Base-by-base conservation (phyloP, 2,797 vertebrate genomes). In the Xenops minutus region DNA sequence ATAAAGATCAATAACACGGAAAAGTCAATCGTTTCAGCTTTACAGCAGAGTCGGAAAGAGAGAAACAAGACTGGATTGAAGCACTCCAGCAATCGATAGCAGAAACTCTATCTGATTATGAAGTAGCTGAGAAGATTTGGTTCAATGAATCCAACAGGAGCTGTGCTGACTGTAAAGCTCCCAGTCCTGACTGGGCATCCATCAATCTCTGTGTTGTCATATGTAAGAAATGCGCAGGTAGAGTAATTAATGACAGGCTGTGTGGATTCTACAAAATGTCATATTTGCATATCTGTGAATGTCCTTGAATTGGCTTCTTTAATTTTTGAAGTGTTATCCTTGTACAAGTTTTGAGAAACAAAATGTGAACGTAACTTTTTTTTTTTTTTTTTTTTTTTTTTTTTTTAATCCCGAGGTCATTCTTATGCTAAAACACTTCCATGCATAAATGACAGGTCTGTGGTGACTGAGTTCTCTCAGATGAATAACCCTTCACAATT, bases 51-150 rank as follows among this genome's bases (percentile, higher is more conserved):
- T 99, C 99, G 5, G 99, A 99, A 96, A 98, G 95, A 96, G 99
- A 99, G 98, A 99, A 99, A 96, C 98, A 98, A 93, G 98, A 99
- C 96, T 99, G 99, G 99, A 98, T 99, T 96, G 99, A 99, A 98
- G 99, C 98, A 76, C 97, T 99, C 95, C 98, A 99, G 94, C 99
- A 99, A 98, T 99, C 99, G 22, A 99, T 99, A 73, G 98, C 98
- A 23, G 99, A 99, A 98, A 99, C 99, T 48, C 98, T 99, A 90
- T 99, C 98, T 94, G 99, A 99, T 99, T 99, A 99, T 80, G 99
- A 99, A 98, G 99, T 99, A 97, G 99, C 99, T 19, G 99, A 99
- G 98, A 99, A 99, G 98, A 99, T 99, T 98, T 99, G 99, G 99
- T 99, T 99, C 98, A 99, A 99, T 96, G 98, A 99, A 92, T 99